Evolutionary conservation across 2,113 vertebrate genomes (phyloP), one percentile per base, ranked within the genome.

Genomic region (Dolichallabes microphthalmus): DNA sequence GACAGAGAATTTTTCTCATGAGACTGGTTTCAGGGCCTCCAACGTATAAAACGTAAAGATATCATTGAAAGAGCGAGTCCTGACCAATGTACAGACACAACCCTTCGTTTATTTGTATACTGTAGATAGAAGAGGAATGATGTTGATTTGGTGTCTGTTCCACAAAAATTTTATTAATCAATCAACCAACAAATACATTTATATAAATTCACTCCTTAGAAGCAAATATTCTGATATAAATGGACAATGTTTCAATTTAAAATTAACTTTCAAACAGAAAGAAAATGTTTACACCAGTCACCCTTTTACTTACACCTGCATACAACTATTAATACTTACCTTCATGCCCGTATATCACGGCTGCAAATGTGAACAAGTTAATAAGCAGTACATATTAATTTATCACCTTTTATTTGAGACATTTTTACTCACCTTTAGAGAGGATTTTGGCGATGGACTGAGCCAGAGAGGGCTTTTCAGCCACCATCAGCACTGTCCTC

Each of bases 391-490:
- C 57, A 32, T 27, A 14, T 27, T 27, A 1, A 7, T 75, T 27
- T 14, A 75, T 17, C n/a, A 77, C 8, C 1, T 30, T 57, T 77
- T 7, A 39, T 55, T 53, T 50, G 1, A n/a, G 0, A n/a, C 11
- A 66, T 27, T 11, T 2, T 53, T 0, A 79, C 93, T 86, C 84
- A 99, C 98, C 98, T 96, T 97, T 96, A 0, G 97, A 99, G 52
- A 99, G 96, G 87, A 99, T 99, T 92, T 95, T 99, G 88, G 98
- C 96, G 8, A 99, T 99, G 22, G 97, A 97, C 90, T 97, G 97
- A 55, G 98, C 97, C 94, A 98, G 82, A 0, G 98, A 99, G 0
- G 97, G 98, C 88, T 99, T 99, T 93, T 99, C 98, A 0, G 97
- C 98, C 5, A 99, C 97, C 98, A 99, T 99, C 0, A 99, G 13